These are phyloP conservation scores for Helobdella robusta DNA, from an alignment of 2,888 invertebrate genomes.

Conservation along the genomic window DNA sequence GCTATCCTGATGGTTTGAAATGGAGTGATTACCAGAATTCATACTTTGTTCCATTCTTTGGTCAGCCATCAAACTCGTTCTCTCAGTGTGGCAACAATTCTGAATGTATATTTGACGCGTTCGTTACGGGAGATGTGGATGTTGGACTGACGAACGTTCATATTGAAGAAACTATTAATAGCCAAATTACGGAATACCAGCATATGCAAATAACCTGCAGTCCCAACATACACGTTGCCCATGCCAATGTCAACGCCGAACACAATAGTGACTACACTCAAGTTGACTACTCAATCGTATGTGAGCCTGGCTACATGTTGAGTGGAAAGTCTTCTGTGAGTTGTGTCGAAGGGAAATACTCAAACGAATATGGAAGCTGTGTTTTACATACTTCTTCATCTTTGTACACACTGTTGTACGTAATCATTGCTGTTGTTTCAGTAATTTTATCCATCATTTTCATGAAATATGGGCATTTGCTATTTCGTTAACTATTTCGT, in stretches of 20 bases:
- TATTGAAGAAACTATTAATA: not conserved
- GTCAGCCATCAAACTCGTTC: not conserved
- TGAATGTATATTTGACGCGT: slow-evolving; percentile 19
- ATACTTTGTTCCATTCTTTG: slow-evolving; percentile 18
- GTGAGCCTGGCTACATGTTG: not conserved
- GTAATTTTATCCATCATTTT: no score
- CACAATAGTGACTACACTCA: not conserved
- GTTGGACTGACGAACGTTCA: slow-evolving; percentile 11
- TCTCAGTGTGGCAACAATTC: slow-evolving; percentile 8
- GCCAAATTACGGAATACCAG: not conserved
- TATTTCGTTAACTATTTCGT: no score
- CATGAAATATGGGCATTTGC: no score
- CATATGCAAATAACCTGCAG: not conserved
- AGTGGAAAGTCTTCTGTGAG: not conserved
- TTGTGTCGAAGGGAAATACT: not conserved
- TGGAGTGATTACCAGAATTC: slow-evolving; percentile 22
- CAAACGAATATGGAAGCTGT: not conserved
- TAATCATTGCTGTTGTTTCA: no score
- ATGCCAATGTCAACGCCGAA: slow-evolving; percentile 9
- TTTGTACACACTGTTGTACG: no score
- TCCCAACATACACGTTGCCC: not conserved
- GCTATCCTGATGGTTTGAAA: slow-evolving; percentile 6
- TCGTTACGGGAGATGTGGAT: slow-evolving; percentile 15
- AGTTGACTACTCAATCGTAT: not conserved
- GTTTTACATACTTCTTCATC: no score